phyloP scores from a whole-genome alignment of 2,797 vertebrate genomes.

The Arrhamphus sclerolepis region DNA sequence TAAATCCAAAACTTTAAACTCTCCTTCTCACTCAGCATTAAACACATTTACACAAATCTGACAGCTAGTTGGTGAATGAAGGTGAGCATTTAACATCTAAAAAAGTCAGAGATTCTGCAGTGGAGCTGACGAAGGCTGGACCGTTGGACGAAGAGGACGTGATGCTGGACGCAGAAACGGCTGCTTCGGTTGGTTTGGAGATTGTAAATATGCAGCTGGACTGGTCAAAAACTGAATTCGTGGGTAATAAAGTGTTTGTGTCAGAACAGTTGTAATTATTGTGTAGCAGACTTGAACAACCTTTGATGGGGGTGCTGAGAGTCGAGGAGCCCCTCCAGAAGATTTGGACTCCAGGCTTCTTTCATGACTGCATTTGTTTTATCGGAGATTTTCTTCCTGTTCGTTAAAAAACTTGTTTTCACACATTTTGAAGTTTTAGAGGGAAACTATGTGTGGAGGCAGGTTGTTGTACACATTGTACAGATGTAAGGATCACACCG shows the following conservation, averaged over 20 bases:
- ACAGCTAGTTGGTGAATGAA: not conserved
- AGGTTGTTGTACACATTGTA: conserved; percentile 21
- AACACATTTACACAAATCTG: not conserved
- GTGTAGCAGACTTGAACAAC: conserved; percentile 7
- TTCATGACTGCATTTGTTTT: conserved; percentile 25
- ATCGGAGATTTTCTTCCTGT: conserved; percentile 43
- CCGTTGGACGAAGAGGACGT: not conserved
- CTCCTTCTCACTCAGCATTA: not conserved
- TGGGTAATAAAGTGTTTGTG: not conserved
- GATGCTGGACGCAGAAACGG: not conserved
- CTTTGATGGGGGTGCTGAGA: too few species aligned
- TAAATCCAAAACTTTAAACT: not conserved
- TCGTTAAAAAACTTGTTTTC: conserved; percentile 33
- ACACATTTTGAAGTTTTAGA: conserved; percentile 6
- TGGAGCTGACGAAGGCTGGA: not conserved
- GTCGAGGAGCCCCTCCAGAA: too few species aligned
- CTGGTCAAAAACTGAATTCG: not conserved
- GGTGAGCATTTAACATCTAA: not conserved
- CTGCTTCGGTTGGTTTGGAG: not conserved
- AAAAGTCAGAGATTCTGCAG: not conserved
- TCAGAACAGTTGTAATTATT: conserved; percentile 4
- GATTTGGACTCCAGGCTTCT: conserved; percentile 4
- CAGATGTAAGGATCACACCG: conserved; percentile 1
- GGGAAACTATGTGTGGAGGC: not conserved
- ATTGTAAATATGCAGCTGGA: conserved; percentile 1